phyloP scores from a whole-genome alignment of 2,113 vertebrate genomes.

The Phycodurus eques region DNA sequence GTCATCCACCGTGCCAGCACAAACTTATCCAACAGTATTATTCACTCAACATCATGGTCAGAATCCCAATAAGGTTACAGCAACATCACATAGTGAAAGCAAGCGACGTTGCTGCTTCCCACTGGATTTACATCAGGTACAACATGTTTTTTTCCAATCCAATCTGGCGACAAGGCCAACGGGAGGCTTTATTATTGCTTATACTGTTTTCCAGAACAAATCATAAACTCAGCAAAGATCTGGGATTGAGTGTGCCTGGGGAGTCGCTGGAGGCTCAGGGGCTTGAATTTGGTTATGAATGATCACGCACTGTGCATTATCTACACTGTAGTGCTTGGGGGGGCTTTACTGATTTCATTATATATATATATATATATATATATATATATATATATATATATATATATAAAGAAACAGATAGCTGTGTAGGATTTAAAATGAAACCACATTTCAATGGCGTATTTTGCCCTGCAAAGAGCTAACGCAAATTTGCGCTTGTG shows the following conservation, averaged over 20 bases:
- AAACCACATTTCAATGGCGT: conserved; percentile 60
- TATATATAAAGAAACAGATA: conserved; percentile 44
- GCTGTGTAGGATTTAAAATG: conserved; percentile 58
- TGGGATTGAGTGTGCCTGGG: conserved; percentile 35
- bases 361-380: too few species aligned
- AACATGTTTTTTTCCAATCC: conserved; percentile 57
- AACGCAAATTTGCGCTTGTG: conserved; percentile 34
- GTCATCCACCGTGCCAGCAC: too few species aligned
- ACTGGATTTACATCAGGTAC: conserved; percentile 52
- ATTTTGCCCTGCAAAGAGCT: conserved; percentile 21
- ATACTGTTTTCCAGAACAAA: conserved; percentile 55
- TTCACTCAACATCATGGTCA: conserved; percentile 61
- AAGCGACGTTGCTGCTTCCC: conserved; percentile 29
- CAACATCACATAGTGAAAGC: conserved; percentile 44
- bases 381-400: too few species aligned
- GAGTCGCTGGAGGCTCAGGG: conserved; percentile 42
- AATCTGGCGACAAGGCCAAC: conserved; percentile 56
- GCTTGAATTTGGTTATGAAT: conserved; percentile 54
- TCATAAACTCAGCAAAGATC: conserved; percentile 55
- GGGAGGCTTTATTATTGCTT: conserved; percentile 62
- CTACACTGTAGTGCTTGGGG: conserved; percentile 41
- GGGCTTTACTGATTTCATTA: conserved; percentile 54
- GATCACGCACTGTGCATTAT: conserved; percentile 54
- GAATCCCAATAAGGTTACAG: conserved; percentile 61
- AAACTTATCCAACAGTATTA: background rate